phyloP scores from a whole-genome alignment of 2,797 vertebrate species.

The Alectoris magna region DNA sequence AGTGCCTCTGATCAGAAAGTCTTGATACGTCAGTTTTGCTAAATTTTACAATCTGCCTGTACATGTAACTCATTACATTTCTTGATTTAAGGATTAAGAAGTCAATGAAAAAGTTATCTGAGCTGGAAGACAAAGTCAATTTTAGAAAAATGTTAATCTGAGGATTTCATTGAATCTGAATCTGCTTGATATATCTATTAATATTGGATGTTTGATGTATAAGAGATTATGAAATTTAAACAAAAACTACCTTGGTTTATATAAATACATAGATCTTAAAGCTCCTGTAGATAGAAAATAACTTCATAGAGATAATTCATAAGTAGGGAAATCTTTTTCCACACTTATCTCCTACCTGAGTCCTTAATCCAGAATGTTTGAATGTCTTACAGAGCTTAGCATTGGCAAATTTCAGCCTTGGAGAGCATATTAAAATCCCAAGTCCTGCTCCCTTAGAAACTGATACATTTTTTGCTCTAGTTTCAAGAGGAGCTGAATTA shows the following conservation, averaged over 20 bases:
- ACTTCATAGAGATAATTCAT: not conserved
- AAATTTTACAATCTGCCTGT: conserved; percentile 35
- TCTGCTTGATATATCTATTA: conserved; percentile 34
- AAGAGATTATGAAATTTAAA: conserved; percentile 28
- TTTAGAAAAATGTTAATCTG: conserved; percentile 29
- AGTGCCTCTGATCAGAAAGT: conserved; percentile 18
- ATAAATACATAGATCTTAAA: conserved; percentile 28
- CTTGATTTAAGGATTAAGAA: conserved; percentile 61
- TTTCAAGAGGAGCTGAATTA: not conserved
- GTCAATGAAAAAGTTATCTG: conserved; percentile 29
- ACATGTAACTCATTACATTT: conserved; percentile 31
- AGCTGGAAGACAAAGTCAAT: conserved; percentile 34
- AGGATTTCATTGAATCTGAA: conserved; percentile 11
- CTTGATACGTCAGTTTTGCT: conserved; percentile 34
- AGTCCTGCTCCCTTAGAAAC: not conserved
- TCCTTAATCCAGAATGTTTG: not conserved
- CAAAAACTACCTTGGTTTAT: not conserved
- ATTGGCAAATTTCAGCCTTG: not conserved
- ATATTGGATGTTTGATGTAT: conserved; percentile 30
- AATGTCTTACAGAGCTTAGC: not conserved
- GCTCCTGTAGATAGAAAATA: conserved; percentile 9
- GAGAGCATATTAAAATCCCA: not conserved
- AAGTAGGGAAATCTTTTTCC: not conserved
- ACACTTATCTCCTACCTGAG: not conserved
- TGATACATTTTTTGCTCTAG: not conserved